These are phyloP conservation scores for Crotalus tigris DNA, from an alignment of 2,113 vertebrate genomes.

Conservation along the genomic window DNA sequence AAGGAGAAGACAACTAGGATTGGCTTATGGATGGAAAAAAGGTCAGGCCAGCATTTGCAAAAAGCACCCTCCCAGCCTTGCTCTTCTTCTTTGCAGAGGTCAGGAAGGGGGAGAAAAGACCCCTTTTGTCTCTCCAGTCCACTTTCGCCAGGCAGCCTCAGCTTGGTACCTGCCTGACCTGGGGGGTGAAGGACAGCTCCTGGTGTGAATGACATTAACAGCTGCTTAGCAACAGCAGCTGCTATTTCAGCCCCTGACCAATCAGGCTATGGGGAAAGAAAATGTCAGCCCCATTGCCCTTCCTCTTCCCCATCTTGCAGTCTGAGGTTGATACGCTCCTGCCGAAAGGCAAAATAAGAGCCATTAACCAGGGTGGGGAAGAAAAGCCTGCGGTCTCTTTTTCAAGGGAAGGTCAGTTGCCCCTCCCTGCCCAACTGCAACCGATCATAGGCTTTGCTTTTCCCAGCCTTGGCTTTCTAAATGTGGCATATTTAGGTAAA, in stretches of 20 bases:
- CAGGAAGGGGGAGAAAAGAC: neutral
- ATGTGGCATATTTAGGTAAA: neutral
- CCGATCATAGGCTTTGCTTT: neutral
- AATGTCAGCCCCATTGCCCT: neutral
- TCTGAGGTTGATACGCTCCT: neutral
- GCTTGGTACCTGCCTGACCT: neutral
- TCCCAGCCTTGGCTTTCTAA: neutral
- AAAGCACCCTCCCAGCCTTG: neutral
- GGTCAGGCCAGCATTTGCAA: neutral
- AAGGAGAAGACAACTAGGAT: neutral
- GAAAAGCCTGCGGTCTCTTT: neutral
- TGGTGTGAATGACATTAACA: neutral
- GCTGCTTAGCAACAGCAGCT: neutral
- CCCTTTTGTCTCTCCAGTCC: neutral
- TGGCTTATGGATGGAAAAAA: neutral
- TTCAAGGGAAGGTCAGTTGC: neutral
- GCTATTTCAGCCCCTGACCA: neutral
- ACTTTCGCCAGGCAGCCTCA: no score
- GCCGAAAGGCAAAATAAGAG: neutral
- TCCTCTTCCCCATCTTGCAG: neutral
- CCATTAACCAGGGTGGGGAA: neutral
- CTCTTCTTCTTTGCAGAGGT: neutral
- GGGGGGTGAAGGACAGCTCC: neutral
- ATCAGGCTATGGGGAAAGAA: neutral
- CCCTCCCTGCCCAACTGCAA: neutral